Percentiles rank a stretch among this genome's conserved stretches.
phyloP scores from a whole-genome alignment of 2,888 invertebrate genomes.

The Pyrgus malvae region DNA sequence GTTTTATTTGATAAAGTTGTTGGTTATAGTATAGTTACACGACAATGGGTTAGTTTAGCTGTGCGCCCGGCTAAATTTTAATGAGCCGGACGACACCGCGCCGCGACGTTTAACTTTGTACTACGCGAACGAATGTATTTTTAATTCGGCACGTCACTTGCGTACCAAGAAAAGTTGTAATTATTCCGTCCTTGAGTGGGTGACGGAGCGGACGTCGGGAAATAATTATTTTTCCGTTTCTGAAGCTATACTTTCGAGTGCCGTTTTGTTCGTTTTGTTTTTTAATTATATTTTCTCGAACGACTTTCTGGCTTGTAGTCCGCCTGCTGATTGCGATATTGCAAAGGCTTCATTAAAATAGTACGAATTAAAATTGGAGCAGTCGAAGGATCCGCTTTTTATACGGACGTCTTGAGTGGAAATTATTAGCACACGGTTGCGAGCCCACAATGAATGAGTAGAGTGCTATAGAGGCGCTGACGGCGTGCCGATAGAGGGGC shows the following conservation, averaged over 20 bases:
- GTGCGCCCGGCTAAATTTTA: constrained; percentile 59
- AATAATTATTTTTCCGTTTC: constrained; percentile 36
- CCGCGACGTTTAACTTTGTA: constrained; percentile 53
- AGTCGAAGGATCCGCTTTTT: constrained; percentile 13
- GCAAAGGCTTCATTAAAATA: constrained; percentile 24
- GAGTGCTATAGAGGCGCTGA: no score
- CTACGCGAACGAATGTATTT: constrained; percentile 51
- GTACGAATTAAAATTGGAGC: constrained; percentile 19
- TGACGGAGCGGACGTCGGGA: constrained; percentile 32
- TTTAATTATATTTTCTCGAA: constrained; percentile 26
- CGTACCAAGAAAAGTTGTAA: constrained; percentile 35
- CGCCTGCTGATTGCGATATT: constrained; percentile 21
- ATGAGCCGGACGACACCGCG: constrained; percentile 49
- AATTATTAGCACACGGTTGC: no score
- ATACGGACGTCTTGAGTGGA: constrained; percentile 2
- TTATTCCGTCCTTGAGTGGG: constrained; percentile 35
- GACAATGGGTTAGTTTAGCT: constrained; percentile 59
- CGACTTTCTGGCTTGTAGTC: constrained; percentile 24
- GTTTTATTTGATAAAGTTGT: constrained; percentile 75
- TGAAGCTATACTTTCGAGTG: constrained; percentile 35
- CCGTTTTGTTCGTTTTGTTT: constrained; percentile 33
- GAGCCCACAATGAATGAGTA: no score
- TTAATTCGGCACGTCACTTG: constrained; percentile 44
- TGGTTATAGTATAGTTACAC: constrained; percentile 54
- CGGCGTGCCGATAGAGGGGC: no score